phyloP scores from a whole-genome alignment of 2,888 invertebrate genomes.

The Eilema caniola region DNA sequence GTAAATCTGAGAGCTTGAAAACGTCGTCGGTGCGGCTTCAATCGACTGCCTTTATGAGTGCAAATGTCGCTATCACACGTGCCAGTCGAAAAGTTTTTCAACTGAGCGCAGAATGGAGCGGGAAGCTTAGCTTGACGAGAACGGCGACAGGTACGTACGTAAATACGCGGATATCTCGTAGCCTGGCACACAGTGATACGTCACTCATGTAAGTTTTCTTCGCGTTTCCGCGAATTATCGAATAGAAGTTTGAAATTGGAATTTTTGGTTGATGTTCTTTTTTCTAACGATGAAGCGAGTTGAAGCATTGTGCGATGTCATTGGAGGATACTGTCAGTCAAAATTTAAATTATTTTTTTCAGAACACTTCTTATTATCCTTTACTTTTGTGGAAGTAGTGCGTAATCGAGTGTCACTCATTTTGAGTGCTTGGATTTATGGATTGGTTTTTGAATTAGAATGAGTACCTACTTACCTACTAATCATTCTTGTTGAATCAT shows the following conservation, averaged over 20 bases:
- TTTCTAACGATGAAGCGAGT: conserved; percentile 39
- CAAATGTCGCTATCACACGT: conserved; percentile 69
- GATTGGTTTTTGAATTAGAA: conserved; percentile 30
- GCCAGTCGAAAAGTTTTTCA: conserved; percentile 79
- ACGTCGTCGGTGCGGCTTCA: conserved; percentile 30
- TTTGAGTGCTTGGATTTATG: conserved; percentile 31
- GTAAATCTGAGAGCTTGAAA: conserved; percentile 29
- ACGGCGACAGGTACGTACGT: conserved; percentile 64
- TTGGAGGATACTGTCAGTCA: conserved; percentile 48
- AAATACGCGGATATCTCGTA: conserved; percentile 65
- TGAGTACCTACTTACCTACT: background rate
- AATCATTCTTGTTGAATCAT: no score
- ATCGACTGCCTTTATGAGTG: conserved; percentile 50
- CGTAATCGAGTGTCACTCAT: conserved; percentile 49
- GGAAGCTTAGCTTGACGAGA: conserved; percentile 76
- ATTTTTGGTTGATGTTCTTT: conserved; percentile 50
- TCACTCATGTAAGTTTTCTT: conserved; percentile 82
- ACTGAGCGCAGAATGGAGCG: conserved; percentile 61
- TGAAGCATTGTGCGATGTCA: conserved; percentile 42
- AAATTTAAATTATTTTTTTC: conserved; percentile 46
- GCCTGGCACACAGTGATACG: conserved; percentile 75
- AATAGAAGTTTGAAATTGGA: conserved; percentile 64
- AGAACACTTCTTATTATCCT: conserved; percentile 36
- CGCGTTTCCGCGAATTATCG: conserved; percentile 62
- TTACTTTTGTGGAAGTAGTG: conserved; percentile 32